Conservation (phyloP, 2,113 vertebrate genomes). For the Aplodontia rufa region DNA sequence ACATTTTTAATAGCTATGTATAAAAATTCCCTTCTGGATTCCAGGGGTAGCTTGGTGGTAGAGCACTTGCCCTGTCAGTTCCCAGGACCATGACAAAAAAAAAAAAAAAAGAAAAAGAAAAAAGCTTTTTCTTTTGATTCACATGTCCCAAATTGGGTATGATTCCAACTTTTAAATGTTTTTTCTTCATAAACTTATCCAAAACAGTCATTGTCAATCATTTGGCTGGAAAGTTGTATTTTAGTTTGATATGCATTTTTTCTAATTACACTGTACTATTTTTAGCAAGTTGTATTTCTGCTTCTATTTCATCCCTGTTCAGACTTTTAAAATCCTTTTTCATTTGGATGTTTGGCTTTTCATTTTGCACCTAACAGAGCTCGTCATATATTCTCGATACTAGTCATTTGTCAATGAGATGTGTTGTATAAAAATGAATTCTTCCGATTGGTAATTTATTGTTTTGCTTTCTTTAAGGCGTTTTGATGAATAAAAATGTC, state of each 20-base stretch:
- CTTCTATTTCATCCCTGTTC: neutral
- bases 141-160: neutral
- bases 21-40: neutral
- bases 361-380: neutral
- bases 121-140: neutral
- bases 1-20: neutral
- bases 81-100: neutral
- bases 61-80: neutral
- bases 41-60: neutral
- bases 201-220: neutral
- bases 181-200: neutral
- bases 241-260: slow-evolving; percentile 36
- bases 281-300: slow-evolving; percentile 28
- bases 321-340: slow-evolving; percentile 28
- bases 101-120: fast-evolving
- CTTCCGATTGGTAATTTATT: neutral
- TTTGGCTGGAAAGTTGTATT: neutral
- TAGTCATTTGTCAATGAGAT: neutral
- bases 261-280: neutral
- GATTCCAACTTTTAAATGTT: neutral
- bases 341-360: neutral
- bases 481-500: neutral
- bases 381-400: neutral
- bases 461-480: slow-evolving; percentile 1
- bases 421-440: neutral